Evolutionary conservation across 1,140 invertebrate genomes (phyloP), one percentile per base, ranked within the genome.

Genomic region (Neodiprion virginianus): DNA sequence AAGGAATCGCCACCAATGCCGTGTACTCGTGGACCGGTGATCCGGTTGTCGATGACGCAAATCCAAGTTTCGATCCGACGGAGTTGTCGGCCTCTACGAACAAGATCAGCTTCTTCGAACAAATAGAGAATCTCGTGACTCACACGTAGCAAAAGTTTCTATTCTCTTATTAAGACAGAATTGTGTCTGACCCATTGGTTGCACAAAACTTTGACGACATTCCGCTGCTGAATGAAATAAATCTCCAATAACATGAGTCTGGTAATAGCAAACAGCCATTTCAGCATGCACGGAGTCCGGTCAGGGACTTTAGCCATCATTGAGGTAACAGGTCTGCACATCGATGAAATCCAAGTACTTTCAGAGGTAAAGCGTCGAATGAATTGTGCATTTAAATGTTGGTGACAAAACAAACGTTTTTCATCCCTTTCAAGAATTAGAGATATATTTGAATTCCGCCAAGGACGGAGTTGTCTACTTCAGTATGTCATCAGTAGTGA

Each of bases 401-500:
- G 50, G 50, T 10, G 10, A 14, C 50, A 53, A 53, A 11, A 53
- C 50, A 17, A 14, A 14, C n/a, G 8, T 61, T 81, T 76, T 85
- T 88, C 73, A 40, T 40, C 28, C 28, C 28, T 86, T 40, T 40
- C 28, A 93, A 91, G 90, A 92, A 50, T 79, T 95, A 11, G 89
- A 92, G 76, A 91, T 91, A 73, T 92, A 92, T 83, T 83, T 94
- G n/a, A 91, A 94, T 76, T 91, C 90, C 76, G 91, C 93, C 48
- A 86, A 90, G 74, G 82, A 93, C 75, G 94, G 94, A 2, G 92
- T 93, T 8, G 89, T 95, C 71, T 93, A 93, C 75, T 92, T 95
- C 75, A 93, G 92, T 77, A 91, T 95, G 82, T 94, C 94, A n/a
- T 93, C 93, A 7, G 90, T 92, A 83, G 85, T 92, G 86, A 91